A percentile compares a stretch with the other conserved stretches of the same genome.
Conservation (phyloP, 2,888 invertebrate genomes). For the Galeruca laticollis region DNA sequence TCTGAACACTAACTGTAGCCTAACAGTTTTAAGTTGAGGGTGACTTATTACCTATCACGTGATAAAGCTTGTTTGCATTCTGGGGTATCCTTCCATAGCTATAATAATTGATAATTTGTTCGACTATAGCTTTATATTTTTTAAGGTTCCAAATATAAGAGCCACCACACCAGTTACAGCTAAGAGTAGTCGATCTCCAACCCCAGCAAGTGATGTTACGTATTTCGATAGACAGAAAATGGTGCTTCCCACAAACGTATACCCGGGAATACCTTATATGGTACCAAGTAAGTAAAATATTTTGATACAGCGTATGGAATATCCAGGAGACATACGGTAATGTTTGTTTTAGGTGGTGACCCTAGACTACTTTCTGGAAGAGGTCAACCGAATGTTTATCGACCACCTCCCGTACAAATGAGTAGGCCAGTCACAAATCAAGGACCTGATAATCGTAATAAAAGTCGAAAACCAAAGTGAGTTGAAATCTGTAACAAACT, state of each 20-base stretch:
- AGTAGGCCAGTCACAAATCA: conserved; percentile 46
- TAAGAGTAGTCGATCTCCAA: conserved; percentile 65
- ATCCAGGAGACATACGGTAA: not conserved
- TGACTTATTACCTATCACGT: no score
- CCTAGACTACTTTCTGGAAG: conserved; percentile 59
- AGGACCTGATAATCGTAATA: conserved; percentile 52
- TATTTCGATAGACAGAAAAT: conserved; percentile 61
- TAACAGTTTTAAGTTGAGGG: no score
- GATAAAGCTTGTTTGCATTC: no score
- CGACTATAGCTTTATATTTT: not conserved
- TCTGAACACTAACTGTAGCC: no score
- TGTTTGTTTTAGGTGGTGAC: conserved; percentile 53
- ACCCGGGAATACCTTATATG: conserved; percentile 64
- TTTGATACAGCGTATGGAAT: not conserved
- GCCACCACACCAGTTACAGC: conserved; percentile 54
- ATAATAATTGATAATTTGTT: no score
- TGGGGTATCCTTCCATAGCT: no score
- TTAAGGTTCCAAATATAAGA: conserved; percentile 42
- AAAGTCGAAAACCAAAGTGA: conserved; percentile 60
- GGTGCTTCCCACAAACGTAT: conserved; percentile 60
- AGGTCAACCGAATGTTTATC: conserved; percentile 58
- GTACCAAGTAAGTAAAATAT: conserved; percentile 58
- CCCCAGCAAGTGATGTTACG: conserved; percentile 62
- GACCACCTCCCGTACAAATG: conserved; percentile 55
- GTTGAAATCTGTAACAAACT: conserved; percentile 28